These are phyloP conservation scores for Lysandra bellargus DNA, from an alignment of 2,888 invertebrate species.

Conservation along the genomic window DNA sequence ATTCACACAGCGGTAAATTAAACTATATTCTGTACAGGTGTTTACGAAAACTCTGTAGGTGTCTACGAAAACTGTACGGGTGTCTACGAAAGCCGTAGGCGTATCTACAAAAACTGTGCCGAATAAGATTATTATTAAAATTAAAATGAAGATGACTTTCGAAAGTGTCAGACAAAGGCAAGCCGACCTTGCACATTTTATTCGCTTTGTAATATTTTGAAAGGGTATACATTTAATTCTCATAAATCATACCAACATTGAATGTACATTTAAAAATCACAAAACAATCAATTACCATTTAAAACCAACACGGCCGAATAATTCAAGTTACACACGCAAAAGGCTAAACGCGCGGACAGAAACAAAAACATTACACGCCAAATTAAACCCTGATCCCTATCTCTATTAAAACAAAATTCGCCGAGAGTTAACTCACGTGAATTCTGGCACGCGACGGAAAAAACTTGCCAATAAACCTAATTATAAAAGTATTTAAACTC, in stretches of 20 bases:
- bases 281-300: conserved; percentile 15
- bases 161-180: no score
- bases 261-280: background rate
- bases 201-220: no score
- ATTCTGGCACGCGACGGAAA: conserved; percentile 48
- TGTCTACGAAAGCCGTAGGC: background rate
- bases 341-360: conserved; percentile 30
- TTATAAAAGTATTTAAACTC: conserved; percentile 58
- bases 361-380: conserved; percentile 34
- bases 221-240: background rate
- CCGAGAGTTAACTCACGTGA: conserved; percentile 26
- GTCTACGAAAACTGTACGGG: background rate
- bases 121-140: no score
- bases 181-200: no score
- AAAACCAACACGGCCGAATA: conserved; percentile 23
- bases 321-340: conserved; percentile 30
- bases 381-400: conserved; percentile 33
- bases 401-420: conserved; percentile 34
- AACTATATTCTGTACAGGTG: no score
- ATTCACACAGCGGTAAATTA: no score
- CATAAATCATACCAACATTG: background rate
- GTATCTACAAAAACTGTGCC: no score
- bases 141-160: no score
- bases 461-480: conserved; percentile 59
- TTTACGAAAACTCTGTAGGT: no score